These are phyloP conservation scores for Sciurus carolinensis DNA, from an alignment of 2,797 vertebrate genomes.

Conservation along the genomic window DNA sequence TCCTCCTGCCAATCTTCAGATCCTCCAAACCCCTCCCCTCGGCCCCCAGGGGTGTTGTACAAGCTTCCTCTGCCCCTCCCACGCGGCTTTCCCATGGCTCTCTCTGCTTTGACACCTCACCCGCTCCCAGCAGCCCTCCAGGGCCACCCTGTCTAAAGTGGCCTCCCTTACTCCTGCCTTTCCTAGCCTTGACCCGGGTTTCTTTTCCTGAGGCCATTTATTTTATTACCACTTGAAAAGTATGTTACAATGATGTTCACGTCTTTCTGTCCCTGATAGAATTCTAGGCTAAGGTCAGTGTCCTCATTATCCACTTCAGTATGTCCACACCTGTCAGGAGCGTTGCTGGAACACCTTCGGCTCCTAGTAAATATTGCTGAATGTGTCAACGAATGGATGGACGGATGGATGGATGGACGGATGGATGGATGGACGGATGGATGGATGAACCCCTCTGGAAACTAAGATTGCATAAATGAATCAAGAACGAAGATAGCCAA, in stretches of 20 bases:
- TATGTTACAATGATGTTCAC: not conserved
- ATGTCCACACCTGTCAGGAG: not conserved
- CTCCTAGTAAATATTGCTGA: not conserved
- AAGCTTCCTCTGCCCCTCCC: not conserved
- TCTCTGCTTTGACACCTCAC: not conserved
- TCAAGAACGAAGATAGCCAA: not conserved
- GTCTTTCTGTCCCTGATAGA: not conserved
- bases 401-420: not conserved
- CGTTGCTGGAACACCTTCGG: not conserved
- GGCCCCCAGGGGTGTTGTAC: not conserved
- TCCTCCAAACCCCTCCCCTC: not conserved
- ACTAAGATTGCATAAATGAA: conserved; percentile 64
- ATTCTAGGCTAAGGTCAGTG: not conserved
- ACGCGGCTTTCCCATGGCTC: not conserved
- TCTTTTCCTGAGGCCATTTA: not conserved
- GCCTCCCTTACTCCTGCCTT: too few relatives aligned
- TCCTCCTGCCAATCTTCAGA: not conserved
- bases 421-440: not conserved
- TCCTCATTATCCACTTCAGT: not conserved
- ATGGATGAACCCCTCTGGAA: conserved; percentile 42
- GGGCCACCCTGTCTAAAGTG: not conserved
- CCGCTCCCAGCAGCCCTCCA: not conserved
- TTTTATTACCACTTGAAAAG: not conserved
- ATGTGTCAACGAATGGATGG: conserved; percentile 64
- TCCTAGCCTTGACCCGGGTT: not conserved